A percentile compares a stretch with the other conserved stretches of the same genome.
These are phyloP conservation scores for Saiga tatarica DNA, from an alignment of 2,113 vertebrate genomes.

Conservation along the genomic window DNA sequence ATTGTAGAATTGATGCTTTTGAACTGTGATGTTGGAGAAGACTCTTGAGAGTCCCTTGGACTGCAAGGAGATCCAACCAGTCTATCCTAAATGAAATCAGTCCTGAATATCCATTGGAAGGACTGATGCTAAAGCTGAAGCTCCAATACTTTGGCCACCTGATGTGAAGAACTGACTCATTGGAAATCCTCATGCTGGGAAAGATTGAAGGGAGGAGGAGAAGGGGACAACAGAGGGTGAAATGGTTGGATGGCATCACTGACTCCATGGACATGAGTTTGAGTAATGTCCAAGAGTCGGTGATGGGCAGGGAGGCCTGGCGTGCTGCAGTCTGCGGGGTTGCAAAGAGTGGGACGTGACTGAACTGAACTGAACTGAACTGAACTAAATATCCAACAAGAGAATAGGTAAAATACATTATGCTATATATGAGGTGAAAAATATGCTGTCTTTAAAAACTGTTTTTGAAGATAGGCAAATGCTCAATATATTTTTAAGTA, in stretches of 20 bases:
- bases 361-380: background rate
- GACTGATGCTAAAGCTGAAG: background rate
- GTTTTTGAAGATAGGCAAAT: background rate
- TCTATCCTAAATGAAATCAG: background rate
- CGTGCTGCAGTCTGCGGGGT: background rate
- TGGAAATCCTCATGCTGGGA: background rate
- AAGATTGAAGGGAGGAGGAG: background rate
- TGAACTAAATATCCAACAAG: background rate
- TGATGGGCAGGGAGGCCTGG: background rate
- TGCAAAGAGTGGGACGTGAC: fast-evolving
- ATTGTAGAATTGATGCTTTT: background rate
- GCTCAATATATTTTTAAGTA: background rate
- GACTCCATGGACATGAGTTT: background rate
- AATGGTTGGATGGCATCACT: background rate
- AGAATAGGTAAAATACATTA: background rate
- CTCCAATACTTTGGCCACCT: background rate
- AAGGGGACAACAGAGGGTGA: background rate
- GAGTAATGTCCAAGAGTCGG: background rate
- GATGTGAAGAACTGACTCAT: background rate
- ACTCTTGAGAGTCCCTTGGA: background rate
- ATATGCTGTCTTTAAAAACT: background rate
- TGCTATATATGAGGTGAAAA: background rate
- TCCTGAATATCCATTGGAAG: background rate
- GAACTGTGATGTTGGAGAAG: background rate
- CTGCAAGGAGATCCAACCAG: background rate